A percentile compares a stretch with the other conserved stretches of the same genome.
Conservation (phyloP, 92 coral and sea anemone genomes). For the Paragorgia papillata region DNA sequence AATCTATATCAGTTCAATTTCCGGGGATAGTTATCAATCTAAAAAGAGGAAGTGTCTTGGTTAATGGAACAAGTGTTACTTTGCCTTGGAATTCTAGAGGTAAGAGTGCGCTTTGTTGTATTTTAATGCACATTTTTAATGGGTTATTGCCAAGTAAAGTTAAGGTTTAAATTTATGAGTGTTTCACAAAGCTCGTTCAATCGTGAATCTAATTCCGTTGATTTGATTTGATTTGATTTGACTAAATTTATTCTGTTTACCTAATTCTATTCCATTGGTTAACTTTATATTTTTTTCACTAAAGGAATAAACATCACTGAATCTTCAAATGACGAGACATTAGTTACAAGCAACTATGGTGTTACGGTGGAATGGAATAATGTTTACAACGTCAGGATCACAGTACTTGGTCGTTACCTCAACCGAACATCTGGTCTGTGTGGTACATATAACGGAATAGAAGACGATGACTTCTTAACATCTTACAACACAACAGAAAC, state of each 20-base stretch:
- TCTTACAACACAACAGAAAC: background rate
- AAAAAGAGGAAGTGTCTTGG: conserved; percentile 26
- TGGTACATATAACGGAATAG: conserved; percentile 23
- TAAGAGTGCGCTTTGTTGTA: too few relatives aligned
- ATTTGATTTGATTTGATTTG: too few relatives aligned
- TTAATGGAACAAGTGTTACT: conserved; percentile 6
- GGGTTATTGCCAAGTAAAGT: too few relatives aligned
- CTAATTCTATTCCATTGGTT: too few relatives aligned
- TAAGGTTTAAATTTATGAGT: too few relatives aligned
- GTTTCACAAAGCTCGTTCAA: too few relatives aligned
- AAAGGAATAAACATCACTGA: background rate
- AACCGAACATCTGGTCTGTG: conserved; percentile 29
- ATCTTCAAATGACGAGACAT: background rate
- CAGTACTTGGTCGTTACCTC: conserved; percentile 26
- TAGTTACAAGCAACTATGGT: conserved; percentile 9
- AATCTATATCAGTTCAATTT: conserved; percentile 18
- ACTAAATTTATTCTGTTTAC: too few relatives aligned
- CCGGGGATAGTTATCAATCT: conserved; percentile 12
- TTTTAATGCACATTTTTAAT: too few relatives aligned
- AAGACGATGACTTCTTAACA: conserved; percentile 19
- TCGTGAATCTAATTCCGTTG: too few relatives aligned
- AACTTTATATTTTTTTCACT: background rate
- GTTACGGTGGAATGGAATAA: conserved; percentile 20
- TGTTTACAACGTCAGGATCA: background rate
- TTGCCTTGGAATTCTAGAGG: background rate